These are phyloP conservation scores for Aplocera efformata DNA, from an alignment of 2,888 invertebrate species.

Conservation along the genomic window DNA sequence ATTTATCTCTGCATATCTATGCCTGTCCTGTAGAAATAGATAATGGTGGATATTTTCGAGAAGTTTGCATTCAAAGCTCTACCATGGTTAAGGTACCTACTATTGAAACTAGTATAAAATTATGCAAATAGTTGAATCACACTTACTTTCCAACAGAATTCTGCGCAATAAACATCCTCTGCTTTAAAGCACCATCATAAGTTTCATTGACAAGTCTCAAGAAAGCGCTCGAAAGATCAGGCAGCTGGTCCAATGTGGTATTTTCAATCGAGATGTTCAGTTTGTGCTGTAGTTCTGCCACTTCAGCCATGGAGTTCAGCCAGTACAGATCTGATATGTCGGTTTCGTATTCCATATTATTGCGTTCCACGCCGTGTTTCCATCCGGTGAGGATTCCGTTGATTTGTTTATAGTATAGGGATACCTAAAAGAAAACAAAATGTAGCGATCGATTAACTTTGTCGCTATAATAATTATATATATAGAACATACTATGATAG, in stretches of 20 bases:
- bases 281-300: conserved; percentile 83
- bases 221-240: conserved; percentile 81
- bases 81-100: too few relatives aligned
- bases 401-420: conserved; percentile 87
- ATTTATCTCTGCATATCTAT: too few relatives aligned
- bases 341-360: conserved; percentile 80
- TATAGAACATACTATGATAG: too few relatives aligned
- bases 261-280: conserved; percentile 65
- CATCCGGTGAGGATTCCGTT: conserved; percentile 89
- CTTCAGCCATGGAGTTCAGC: conserved; percentile 88
- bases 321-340: conserved; percentile 84
- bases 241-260: conserved; percentile 46
- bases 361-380: conserved; percentile 83
- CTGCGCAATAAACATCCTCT: conserved; percentile 87
- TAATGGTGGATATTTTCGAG: too few relatives aligned
- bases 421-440: conserved; percentile 73
- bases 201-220: conserved; percentile 80
- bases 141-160: conserved; percentile 86
- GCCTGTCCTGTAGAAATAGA: too few relatives aligned
- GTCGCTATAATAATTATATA: too few relatives aligned
- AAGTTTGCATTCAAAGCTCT: too few relatives aligned
- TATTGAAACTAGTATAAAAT: too few relatives aligned
- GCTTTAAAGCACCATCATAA: conserved; percentile 47
- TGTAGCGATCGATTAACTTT: too few relatives aligned
- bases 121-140: conserved; percentile 22